Base-by-base conservation (phyloP, 2,113 vertebrate genomes). In the Pseudorectes ferrugineus region DNA sequence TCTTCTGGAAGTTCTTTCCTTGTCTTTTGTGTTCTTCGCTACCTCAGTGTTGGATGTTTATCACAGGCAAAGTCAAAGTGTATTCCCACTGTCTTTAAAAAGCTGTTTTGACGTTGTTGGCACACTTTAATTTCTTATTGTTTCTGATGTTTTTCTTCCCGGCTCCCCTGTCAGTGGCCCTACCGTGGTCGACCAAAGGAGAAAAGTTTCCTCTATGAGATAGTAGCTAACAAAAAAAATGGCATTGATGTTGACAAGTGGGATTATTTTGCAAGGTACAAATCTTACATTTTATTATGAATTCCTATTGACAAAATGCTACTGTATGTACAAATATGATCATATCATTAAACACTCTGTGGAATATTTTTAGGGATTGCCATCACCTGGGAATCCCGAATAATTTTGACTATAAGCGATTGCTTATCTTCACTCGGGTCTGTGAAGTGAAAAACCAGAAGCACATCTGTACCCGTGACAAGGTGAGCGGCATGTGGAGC, bases 191-290 rank as follows among this genome's bases (percentile, higher is more conserved):
- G 99, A 10, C 66, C 96, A 49, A 91, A 98, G 92, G 98, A 98
- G 66, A 99, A 99, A 82, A 98, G 98, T 68, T 99, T 99, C 97
- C 98, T 99, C 19, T 99, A 99, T 68, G 98, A 99, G 92, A 98
- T 99, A 12, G 99, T 99, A 40, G 98, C 99, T 49, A 99, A 99
- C 96, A 99, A 99, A 94, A 98, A 91, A 86, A 99, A 97, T 23
- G 99, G 99, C 65, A 99, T 99, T 14, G 99, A 99, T 14, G 99
- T 99, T 89, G 99, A 99, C 97, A 99, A 99, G 77, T 99, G 99
- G 99, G 99, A 99, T 96, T 99, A 99, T 92, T 99, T 99, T 97
- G 99, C 99, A 85, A 99, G 99, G 99, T 99, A 96, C 17, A 80
- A n/a, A 77, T 51, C 12, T 84, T 87, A 45, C 0, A 0, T 76